Percentiles rank a stretch among this genome's conserved stretches.
phyloP scores from a whole-genome alignment of 2,888 invertebrate species.

The Hofmannophila pseudospretella region DNA sequence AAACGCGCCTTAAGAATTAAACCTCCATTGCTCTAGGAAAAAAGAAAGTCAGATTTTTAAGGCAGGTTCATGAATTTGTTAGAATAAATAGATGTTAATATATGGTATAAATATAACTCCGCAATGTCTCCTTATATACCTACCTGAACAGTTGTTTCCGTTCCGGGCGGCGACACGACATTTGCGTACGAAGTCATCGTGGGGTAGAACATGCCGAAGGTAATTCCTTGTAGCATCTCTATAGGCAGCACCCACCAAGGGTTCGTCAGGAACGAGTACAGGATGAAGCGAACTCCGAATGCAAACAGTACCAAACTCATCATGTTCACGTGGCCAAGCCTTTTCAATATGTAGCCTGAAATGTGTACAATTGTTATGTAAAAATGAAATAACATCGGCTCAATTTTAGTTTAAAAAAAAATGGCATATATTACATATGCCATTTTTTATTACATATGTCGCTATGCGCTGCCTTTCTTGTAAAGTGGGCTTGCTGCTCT shows the following conservation, averaged over 20 bases:
- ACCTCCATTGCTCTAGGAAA: too few species aligned
- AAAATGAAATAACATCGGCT: too few species aligned
- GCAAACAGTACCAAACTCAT: constrained; percentile 90
- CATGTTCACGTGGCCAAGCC: constrained; percentile 88
- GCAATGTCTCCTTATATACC: too few species aligned
- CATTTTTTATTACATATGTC: too few species aligned
- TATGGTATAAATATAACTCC: too few species aligned
- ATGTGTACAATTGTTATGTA: too few species aligned
- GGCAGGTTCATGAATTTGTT: too few species aligned
- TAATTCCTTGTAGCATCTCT: constrained; percentile 91
- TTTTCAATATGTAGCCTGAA: constrained; percentile 83
- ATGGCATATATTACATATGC: constrained; percentile 3
- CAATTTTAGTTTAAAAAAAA: too few species aligned
- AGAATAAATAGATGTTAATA: too few species aligned
- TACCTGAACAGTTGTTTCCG: constrained; percentile 91
- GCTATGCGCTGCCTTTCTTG: background rate
- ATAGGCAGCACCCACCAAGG: constrained; percentile 92
- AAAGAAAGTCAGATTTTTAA: too few species aligned
- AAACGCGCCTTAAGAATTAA: too few species aligned
- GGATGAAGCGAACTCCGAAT: constrained; percentile 87
- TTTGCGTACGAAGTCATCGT: constrained; percentile 94
- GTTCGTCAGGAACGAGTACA: constrained; percentile 87
- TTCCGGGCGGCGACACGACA: constrained; percentile 88
- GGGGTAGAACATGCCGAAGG: constrained; percentile 92
- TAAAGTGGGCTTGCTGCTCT: background rate